Conservation (phyloP, 64 coral and sea anemone genomes). For the Acropora tenuis region DNA sequence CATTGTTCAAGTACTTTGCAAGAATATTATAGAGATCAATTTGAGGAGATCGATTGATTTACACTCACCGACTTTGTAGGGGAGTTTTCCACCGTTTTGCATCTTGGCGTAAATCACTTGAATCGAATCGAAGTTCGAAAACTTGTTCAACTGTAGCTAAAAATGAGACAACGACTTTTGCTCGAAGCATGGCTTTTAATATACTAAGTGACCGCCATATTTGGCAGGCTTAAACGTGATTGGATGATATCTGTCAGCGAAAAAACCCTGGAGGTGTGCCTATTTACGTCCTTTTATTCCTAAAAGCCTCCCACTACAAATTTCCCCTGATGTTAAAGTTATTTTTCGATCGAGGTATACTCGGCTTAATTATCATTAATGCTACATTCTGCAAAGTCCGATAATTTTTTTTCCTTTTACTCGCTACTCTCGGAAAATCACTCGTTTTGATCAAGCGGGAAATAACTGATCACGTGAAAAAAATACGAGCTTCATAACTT, state of each 20-base stretch:
- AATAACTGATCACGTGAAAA: slow-evolving; percentile 55
- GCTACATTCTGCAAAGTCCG: not conserved
- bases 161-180: not conserved
- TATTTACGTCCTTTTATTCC: no score
- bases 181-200: slow-evolving; percentile 1
- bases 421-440: not conserved
- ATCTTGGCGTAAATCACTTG: slow-evolving; percentile 28
- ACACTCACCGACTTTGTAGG: slow-evolving; percentile 82
- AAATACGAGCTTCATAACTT: not conserved
- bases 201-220: slow-evolving; percentile 27
- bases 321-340: no score
- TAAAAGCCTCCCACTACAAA: no score
- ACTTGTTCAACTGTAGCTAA: not conserved
- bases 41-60: not conserved
- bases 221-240: slow-evolving; percentile 35
- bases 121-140: not conserved
- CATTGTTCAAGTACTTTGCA: no score
- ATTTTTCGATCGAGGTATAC: no score
- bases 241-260: not conserved
- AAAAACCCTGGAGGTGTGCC: not conserved
- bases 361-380: not conserved
- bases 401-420: not conserved
- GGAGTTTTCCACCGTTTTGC: slow-evolving; percentile 78
- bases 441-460: slow-evolving; percentile 7
- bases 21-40: no score